Conservation (phyloP, 2,888 invertebrate species). For the Drosophila suboccidentalis region DNA sequence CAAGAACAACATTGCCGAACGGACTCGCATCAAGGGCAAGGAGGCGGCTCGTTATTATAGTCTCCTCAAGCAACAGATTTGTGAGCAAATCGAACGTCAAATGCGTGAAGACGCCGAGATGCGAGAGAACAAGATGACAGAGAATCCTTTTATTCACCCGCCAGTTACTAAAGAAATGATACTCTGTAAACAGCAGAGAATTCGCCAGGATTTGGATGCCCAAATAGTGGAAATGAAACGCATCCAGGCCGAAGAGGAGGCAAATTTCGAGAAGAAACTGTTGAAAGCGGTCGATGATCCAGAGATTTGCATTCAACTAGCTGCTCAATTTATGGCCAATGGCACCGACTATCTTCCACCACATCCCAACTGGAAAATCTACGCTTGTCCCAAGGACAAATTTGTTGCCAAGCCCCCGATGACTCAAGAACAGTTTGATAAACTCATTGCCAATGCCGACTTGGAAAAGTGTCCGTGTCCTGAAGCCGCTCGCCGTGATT, state of each 20-base stretch:
- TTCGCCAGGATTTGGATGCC: slow-evolving; percentile 66
- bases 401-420: slow-evolving; percentile 56
- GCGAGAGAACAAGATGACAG: slow-evolving; percentile 76
- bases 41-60: slow-evolving; percentile 71
- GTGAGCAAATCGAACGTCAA: slow-evolving; percentile 74
- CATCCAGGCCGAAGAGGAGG: slow-evolving; percentile 70
- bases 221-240: slow-evolving; percentile 74
- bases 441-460: slow-evolving; percentile 26
- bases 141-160: slow-evolving; percentile 77
- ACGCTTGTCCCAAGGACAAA: slow-evolving; percentile 61
- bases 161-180: slow-evolving; percentile 60
- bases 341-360: slow-evolving; percentile 76
- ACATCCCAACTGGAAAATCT: slow-evolving; percentile 82
- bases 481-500: slow-evolving; percentile 47
- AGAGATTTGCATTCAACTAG: slow-evolving; percentile 67
- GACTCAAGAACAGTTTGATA: slow-evolving; percentile 32
- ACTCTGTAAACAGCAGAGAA: slow-evolving; percentile 47
- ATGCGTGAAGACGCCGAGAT: slow-evolving; percentile 69
- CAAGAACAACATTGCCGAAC: slow-evolving; percentile 67
- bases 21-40: slow-evolving; percentile 60
- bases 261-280: slow-evolving; percentile 63
- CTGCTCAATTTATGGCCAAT: slow-evolving; percentile 65
- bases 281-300: slow-evolving; percentile 74
- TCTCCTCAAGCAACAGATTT: slow-evolving; percentile 74
- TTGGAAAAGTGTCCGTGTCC: slow-evolving; percentile 61